A percentile compares a stretch with the other conserved stretches of the same genome.
These are phyloP conservation scores for Buphagus erythrorhynchus DNA, from an alignment of 2,797 vertebrate species.

Conservation along the genomic window DNA sequence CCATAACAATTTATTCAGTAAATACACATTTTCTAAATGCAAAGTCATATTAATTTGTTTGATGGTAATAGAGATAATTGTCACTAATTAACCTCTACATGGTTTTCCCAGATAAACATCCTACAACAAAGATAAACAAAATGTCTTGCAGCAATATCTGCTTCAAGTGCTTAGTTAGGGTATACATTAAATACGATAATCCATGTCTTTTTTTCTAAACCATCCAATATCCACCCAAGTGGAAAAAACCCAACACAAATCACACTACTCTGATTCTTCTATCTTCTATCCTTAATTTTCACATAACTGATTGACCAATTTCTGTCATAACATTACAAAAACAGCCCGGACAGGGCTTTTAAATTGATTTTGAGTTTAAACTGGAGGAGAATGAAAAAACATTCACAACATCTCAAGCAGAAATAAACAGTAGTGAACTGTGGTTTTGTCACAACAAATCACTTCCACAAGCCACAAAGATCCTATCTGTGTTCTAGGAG, in stretches of 20 bases:
- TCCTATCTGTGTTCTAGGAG: not conserved
- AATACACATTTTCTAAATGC: conserved; percentile 19
- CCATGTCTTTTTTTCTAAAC: not conserved
- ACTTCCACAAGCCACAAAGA: not conserved
- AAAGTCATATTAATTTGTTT: conserved; percentile 40
- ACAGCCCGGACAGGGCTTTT: not conserved
- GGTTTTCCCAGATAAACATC: not conserved
- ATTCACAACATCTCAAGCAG: not conserved
- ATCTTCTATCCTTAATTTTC: not conserved
- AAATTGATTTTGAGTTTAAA: not conserved
- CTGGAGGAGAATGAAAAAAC: not conserved
- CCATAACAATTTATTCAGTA: not conserved
- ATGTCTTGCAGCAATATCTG: not conserved
- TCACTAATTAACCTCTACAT: conserved; percentile 16
- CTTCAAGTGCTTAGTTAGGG: not conserved
- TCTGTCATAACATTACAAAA: not conserved
- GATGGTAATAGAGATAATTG: conserved; percentile 12
- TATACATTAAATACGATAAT: not conserved
- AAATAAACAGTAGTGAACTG: not conserved
- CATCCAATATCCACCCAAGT: not conserved
- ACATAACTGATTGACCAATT: not conserved
- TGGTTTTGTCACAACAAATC: not conserved
- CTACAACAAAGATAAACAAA: conserved; percentile 13
- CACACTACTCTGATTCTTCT: not conserved
- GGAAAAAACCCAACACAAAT: not conserved